Evolutionary conservation across 2,113 vertebrate genomes (phyloP), one percentile per base, ranked within the genome.

Genomic region (Colossoma macropomum): DNA sequence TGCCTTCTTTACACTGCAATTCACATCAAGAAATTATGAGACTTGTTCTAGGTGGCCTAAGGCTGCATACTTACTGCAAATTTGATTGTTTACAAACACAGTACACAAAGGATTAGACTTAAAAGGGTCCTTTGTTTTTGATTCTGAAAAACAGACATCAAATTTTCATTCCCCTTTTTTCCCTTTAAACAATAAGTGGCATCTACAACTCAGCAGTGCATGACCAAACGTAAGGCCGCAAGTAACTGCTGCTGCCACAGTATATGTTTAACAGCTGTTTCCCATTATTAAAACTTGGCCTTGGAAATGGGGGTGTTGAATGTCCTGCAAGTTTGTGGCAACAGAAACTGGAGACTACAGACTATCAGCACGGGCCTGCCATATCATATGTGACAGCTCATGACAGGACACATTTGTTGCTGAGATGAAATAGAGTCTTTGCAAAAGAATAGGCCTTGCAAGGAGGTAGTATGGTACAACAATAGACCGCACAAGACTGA

Each of bases 1-100:
- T 94, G 88, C 96, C 96, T 80, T 94, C 88, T 6, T 94, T 92
- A n/a, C 97, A 98, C 97, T 99, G 85, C 62, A 19, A 70, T 76
- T 52, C 5, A 86, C 72, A 89, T n/a, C 82, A 70, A 87, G 56
- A 85, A 69, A n/a, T 83, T 34, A 73, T 65, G 23, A 73, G 56
- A 71, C 59, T 60, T 16, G 30, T 25, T 71, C n/a, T 2, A 11
- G 7, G 27, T 77, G 13, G 38, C 15, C 32, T 23, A 65, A 63
- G 69, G 72, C 27, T 73, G 23, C 28, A 76, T 41, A 16, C 38
- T 69, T 77, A 79, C 54, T 16, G 7, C 79, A 77, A 70, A 59
- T 2, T 13, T 48, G 27, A 48, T 16, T 77, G 19, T 56, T 16
- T 83, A 8, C 65, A 85, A 77, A 63, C 34, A 71, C 21, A 25